phyloP scores from a whole-genome alignment of 1,140 invertebrate species.

The Brachionus plicatilis region DNA sequence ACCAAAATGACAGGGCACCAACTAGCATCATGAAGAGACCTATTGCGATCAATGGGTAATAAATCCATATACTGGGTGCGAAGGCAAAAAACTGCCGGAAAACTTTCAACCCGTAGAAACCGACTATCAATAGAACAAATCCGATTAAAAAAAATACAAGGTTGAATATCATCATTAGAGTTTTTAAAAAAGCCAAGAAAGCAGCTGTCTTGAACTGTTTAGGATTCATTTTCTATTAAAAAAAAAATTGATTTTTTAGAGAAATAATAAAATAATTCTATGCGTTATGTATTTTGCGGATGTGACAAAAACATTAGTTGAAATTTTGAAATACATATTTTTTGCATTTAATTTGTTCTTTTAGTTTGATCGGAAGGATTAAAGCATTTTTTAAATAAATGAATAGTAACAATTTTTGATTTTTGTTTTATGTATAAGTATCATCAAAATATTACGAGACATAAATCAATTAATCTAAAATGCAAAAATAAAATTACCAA shows the following conservation, averaged over 20 bases:
- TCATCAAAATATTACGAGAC: background rate
- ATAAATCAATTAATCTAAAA: background rate
- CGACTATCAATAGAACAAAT: background rate
- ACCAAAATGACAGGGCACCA: conserved; percentile 5
- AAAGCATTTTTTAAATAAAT: background rate
- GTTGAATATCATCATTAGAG: conserved; percentile 22
- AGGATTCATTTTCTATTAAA: background rate
- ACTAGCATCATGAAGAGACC: conserved; percentile 38
- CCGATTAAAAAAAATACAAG: conserved; percentile 24
- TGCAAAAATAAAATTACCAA: background rate
- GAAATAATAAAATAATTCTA: background rate
- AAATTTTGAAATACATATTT: background rate
- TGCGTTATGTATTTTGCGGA: background rate
- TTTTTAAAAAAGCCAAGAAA: conserved; percentile 26
- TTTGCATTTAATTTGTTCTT: background rate
- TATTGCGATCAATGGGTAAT: background rate
- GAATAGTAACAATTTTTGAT: background rate
- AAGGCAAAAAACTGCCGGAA: conserved; percentile 19
- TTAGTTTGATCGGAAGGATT: background rate
- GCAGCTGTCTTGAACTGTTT: conserved; percentile 23
- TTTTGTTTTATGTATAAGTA: background rate
- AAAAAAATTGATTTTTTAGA: background rate
- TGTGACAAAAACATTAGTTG: background rate
- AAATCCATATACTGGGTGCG: conserved; percentile 3
- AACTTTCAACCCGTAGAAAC: background rate